Conservation (phyloP, 2,797 vertebrate genomes). For the Melanotaenia pygmaea region DNA sequence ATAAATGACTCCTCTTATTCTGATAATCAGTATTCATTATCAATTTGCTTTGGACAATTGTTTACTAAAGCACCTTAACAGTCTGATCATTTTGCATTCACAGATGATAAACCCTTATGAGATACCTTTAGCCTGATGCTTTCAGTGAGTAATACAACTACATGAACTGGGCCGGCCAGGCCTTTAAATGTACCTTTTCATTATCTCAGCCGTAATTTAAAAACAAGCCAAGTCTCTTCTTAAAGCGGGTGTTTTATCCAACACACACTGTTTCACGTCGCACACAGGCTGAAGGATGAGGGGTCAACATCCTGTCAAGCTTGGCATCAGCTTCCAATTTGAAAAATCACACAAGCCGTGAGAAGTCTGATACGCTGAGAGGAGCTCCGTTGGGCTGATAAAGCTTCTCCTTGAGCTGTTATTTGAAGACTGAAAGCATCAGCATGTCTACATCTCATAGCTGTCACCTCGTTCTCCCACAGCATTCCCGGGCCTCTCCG, state of each 20-base stretch:
- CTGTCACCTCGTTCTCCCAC: slow-evolving; percentile 35
- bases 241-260: slow-evolving; percentile 41
- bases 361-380: slow-evolving; percentile 57
- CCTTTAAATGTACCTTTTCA: slow-evolving; percentile 31
- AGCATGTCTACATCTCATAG: slow-evolving; percentile 36
- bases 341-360: slow-evolving; percentile 53
- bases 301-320: slow-evolving; percentile 72
- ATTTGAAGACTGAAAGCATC: slow-evolving; percentile 4
- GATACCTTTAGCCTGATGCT: slow-evolving; percentile 28
- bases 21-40: slow-evolving; percentile 73
- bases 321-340: slow-evolving; percentile 54
- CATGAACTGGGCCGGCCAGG: slow-evolving; percentile 10
- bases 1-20: slow-evolving; percentile 58
- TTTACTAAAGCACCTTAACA: slow-evolving; percentile 59
- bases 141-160: slow-evolving; percentile 45
- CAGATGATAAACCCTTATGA: slow-evolving; percentile 54
- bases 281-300: slow-evolving; percentile 30
- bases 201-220: slow-evolving; percentile 37
- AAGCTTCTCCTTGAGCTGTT: slow-evolving; percentile 27
- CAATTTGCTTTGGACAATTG: slow-evolving; percentile 62
- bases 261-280: slow-evolving; percentile 35
- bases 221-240: slow-evolving; percentile 7
- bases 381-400: slow-evolving; percentile 11
- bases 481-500: slow-evolving; percentile 1
- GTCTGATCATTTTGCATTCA: slow-evolving; percentile 48